phyloP scores from a whole-genome alignment of 1,140 invertebrate genomes.

The Drosophila seguyi region DNA sequence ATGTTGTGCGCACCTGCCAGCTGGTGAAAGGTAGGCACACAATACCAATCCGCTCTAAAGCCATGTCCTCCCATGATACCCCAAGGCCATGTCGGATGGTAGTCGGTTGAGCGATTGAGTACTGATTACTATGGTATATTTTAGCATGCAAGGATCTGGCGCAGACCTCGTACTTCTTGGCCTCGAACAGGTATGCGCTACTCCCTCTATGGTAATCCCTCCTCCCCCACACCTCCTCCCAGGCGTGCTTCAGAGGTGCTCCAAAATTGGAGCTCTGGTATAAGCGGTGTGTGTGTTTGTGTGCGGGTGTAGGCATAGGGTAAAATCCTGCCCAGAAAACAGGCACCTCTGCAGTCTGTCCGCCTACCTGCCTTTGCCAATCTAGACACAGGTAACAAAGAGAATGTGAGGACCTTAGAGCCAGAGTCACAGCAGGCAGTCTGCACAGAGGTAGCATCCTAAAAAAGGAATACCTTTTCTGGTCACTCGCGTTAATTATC shows the following conservation, averaged over 20 bases:
- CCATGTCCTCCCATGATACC: conserved; percentile 23
- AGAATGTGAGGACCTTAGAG: conserved; percentile 15
- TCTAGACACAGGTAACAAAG: conserved; percentile 14
- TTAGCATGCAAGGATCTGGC: conserved; percentile 97
- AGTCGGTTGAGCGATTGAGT: conserved; percentile 38
- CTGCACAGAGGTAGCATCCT: conserved; percentile 6
- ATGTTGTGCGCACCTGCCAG: conserved; percentile 97
- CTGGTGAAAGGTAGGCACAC: conserved; percentile 92
- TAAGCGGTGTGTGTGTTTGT: conserved; percentile 20
- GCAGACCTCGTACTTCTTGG: conserved; percentile 99
- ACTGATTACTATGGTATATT: conserved; percentile 81
- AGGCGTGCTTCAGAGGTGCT: background rate
- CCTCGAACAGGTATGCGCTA: conserved; percentile 93
- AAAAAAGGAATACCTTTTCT: conserved; percentile 1
- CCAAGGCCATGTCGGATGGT: conserved; percentile 31
- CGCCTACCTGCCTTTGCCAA: conserved; percentile 13
- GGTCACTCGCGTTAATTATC: conserved; percentile 10
- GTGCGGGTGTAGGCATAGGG: conserved; percentile 9
- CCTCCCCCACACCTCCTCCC: background rate
- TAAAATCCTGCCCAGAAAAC: conserved; percentile 8
- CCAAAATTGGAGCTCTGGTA: conserved; percentile 4
- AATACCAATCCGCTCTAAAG: conserved; percentile 37
- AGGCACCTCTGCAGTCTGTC: background rate
- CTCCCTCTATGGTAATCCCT: conserved; percentile 12
- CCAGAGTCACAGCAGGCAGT: conserved; percentile 29